phyloP scores from a whole-genome alignment of 2,113 vertebrate species.

The Urocitellus parryii region DNA sequence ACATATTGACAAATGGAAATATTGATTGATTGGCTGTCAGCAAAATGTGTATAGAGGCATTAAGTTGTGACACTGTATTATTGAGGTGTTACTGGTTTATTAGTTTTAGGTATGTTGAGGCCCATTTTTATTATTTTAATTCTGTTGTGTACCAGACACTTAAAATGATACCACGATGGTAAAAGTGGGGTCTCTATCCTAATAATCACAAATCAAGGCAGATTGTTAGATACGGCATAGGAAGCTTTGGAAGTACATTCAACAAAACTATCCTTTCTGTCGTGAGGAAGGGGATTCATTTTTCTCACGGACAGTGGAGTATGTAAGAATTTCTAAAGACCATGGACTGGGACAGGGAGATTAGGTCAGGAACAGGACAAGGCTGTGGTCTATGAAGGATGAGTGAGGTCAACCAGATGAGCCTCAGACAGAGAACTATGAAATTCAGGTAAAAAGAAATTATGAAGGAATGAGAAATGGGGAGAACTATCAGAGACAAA shows the following conservation, averaged over 20 bases:
- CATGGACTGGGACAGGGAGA: fast-evolving
- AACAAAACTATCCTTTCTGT: background rate
- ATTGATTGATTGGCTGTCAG: background rate
- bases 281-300: background rate
- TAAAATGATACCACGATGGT: background rate
- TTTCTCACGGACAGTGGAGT: background rate
- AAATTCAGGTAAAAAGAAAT: background rate
- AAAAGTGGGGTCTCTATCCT: background rate
- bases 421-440: background rate
- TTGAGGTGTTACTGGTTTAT: background rate
- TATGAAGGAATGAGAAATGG: background rate
- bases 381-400: too few relatives aligned
- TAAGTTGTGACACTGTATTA: background rate
- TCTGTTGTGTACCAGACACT: background rate
- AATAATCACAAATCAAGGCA: background rate
- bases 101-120: background rate
- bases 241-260: background rate
- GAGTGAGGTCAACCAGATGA: background rate
- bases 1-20: background rate
- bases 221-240: background rate
- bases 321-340: background rate
- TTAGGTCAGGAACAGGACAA: background rate
- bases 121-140: constrained; percentile 24
- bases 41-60: background rate
- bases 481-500: background rate